Conservation (phyloP, 2,797 vertebrate species). For the Melanogrammus aeglefinus region DNA sequence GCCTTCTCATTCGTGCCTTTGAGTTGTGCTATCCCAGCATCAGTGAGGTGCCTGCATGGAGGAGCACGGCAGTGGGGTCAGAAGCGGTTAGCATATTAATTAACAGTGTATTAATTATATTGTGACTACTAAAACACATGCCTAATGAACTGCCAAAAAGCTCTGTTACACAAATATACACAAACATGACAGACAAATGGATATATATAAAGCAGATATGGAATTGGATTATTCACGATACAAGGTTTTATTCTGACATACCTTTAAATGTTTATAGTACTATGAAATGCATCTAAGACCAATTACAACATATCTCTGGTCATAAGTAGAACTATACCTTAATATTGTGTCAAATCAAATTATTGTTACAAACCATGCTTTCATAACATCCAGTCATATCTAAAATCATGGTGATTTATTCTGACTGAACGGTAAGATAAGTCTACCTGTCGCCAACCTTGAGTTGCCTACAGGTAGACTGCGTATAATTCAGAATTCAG, state of each 20-base stretch:
- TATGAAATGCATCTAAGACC: neutral
- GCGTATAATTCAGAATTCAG: no score
- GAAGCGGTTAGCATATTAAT: neutral
- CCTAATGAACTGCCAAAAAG: neutral
- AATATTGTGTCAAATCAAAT: neutral
- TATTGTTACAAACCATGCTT: neutral
- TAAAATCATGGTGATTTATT: no score
- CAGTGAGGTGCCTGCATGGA: constrained; percentile 5
- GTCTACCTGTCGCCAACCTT: no score
- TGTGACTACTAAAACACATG: neutral
- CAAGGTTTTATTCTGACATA: no score
- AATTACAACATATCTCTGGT: neutral
- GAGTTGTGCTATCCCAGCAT: constrained; percentile 4
- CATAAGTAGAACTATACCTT: neutral
- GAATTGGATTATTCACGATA: no score
- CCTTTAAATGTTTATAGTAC: neutral
- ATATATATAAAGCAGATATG: neutral
- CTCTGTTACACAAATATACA: neutral
- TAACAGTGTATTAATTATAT: neutral
- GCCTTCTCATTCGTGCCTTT: constrained; percentile 2
- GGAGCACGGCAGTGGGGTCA: neutral
- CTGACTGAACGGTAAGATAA: no score
- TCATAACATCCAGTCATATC: neutral
- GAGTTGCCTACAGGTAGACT: no score
- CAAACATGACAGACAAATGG: neutral